phyloP scores from a whole-genome alignment of 2,113 vertebrate species.

The Chaetops frenatus region DNA sequence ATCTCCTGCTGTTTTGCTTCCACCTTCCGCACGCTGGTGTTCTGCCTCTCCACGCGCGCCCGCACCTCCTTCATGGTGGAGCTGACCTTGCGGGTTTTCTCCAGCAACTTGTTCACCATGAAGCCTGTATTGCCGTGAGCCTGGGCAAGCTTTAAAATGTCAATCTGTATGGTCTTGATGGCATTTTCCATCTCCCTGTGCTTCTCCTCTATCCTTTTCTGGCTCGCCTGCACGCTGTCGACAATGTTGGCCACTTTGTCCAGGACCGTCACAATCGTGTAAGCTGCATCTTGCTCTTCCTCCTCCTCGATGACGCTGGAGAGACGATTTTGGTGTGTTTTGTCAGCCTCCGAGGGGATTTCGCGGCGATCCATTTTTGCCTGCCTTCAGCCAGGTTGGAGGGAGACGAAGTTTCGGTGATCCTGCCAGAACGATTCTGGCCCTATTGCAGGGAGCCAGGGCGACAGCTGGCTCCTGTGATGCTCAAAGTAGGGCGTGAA shows the following conservation, averaged over 20 bases:
- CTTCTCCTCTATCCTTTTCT: slow-evolving; percentile 91
- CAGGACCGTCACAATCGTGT: slow-evolving; percentile 90
- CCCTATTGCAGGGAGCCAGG: slow-evolving; percentile 35
- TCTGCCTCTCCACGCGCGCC: slow-evolving; percentile 87
- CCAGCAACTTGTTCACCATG: slow-evolving; percentile 86
- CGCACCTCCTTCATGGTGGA: slow-evolving; percentile 91
- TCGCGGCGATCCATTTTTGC: slow-evolving; percentile 78
- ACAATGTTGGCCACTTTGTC: slow-evolving; percentile 93
- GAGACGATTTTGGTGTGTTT: slow-evolving; percentile 77
- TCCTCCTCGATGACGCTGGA: slow-evolving; percentile 79
- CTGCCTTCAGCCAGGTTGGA: not conserved
- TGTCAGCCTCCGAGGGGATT: slow-evolving; percentile 67
- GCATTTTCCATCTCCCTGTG: slow-evolving; percentile 87
- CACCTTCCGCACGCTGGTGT: slow-evolving; percentile 83
- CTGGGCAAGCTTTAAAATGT: slow-evolving; percentile 87
- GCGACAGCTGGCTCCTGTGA: slow-evolving; percentile 58
- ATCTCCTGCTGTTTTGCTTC: slow-evolving; percentile 91
- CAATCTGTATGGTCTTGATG: slow-evolving; percentile 88
- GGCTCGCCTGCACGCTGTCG: slow-evolving; percentile 89
- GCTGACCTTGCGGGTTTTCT: slow-evolving; percentile 92
- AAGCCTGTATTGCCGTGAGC: slow-evolving; percentile 83
- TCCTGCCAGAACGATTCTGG: slow-evolving; percentile 30
- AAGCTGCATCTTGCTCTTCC: slow-evolving; percentile 84
- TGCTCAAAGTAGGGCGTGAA: slow-evolving; percentile 71
- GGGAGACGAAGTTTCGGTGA: slow-evolving; percentile 9